Base-by-base conservation (phyloP, 2,113 vertebrate genomes). In the Mesocricetus auratus region DNA sequence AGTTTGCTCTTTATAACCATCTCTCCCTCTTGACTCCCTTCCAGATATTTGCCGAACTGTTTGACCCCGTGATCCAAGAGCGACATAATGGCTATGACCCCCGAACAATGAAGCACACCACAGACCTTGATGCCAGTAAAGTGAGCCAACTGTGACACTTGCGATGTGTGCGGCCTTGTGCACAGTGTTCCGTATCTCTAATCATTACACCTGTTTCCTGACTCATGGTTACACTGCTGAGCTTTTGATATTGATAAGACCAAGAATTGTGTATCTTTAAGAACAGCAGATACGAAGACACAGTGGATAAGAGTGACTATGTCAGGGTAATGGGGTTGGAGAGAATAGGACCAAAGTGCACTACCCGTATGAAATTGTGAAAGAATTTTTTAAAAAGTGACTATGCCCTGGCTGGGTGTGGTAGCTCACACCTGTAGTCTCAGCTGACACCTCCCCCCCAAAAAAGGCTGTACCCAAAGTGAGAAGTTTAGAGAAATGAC, bases 51-150 rank as follows among this genome's bases (percentile, higher is more conserved):
- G 99, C 98, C 11, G 99, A 99, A 1, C 97, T 99, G 47, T 98
- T 99, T 87, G 98, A 99, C 97, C 99, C 99, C 0, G 98, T 99
- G 97, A 99, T 99, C 94, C 99, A 98, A 98, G 99, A 99, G 93
- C 98, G 99, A 81, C 99, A 99, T 98, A 99, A 99, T 0, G 99
- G 99, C 50, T 99, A 99, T 82, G 99, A 99, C 93, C 99, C 99
- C 17, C 91, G 64, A n/a, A 98, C 66, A 86, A 99, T 99, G 99
- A 99, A 98, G 64, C 99, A 99, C 47, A 87, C 97, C 94, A 99
- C 99, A 17, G 99, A 99, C 96, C 98, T 99, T 97, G 99, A 99
- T 0, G 88, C 99, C 96, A 98, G 98, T 97, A 99, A 99, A 99
- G 99, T 99, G 97, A 5, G 89, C 69, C 36, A 26, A 12, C 86